phyloP scores from a whole-genome alignment of 92 coral and sea anemone genomes.

The Actinostola sp. region DNA sequence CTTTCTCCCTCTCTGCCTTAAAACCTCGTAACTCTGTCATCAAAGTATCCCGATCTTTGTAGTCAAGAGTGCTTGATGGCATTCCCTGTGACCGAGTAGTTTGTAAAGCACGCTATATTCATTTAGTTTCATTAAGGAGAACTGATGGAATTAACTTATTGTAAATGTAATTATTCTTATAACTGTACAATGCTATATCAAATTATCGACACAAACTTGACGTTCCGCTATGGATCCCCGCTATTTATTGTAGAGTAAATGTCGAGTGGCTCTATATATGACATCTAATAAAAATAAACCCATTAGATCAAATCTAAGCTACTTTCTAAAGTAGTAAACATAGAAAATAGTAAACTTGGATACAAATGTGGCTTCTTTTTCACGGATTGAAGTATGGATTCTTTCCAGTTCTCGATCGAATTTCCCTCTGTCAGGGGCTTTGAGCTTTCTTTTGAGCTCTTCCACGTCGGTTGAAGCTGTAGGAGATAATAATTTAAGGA shows the following conservation, averaged over 20 bases:
- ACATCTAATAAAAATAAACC: neutral
- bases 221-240: no score
- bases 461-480: conserved; percentile 23
- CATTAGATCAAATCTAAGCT: neutral
- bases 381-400: conserved; percentile 53
- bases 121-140: conserved; percentile 16
- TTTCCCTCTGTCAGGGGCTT: conserved; percentile 64
- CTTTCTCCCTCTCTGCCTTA: conserved; percentile 69
- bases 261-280: no score
- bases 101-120: conserved; percentile 22
- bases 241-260: no score
- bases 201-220: no score
- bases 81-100: conserved; percentile 13
- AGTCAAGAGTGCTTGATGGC: conserved; percentile 14
- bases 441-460: conserved; percentile 34
- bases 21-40: conserved; percentile 60
- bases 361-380: conserved; percentile 61
- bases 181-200: no score
- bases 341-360: neutral
- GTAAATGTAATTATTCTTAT: no score
- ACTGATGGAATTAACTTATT: neutral
- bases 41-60: conserved; percentile 61
- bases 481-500: neutral
- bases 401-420: conserved; percentile 66
- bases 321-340: no score